Evolutionary conservation across 2,888 invertebrate genomes (phyloP), one percentile per base, ranked within the genome.

Genomic region (Julus scanicus): DNA sequence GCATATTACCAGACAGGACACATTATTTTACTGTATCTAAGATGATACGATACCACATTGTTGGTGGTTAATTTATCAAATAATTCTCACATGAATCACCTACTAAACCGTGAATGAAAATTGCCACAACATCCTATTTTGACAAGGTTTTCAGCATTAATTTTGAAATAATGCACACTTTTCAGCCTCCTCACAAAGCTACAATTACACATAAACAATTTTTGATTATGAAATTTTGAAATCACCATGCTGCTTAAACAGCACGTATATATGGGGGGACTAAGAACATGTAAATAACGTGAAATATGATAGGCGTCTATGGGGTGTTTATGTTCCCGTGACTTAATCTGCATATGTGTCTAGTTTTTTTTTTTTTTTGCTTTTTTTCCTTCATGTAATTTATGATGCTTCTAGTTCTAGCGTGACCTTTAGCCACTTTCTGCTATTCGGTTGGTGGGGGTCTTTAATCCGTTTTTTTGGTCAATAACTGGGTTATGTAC

Each of bases 401-500:
- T 57, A 57, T 17, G 9, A 1, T 17, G 13, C 57, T 15, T n/a
- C 20, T 63, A n/a, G 63, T 9, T 63, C 63, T 63, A 5, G 20
- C 20, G 15, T 20, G 63, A 63, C 63, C 63, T 63, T 63, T 63
- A 63, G 20, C 20, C 63, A 63, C 63, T 63, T 63, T 63, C 15
- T 63, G n/a, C 20, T 20, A 9, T 9, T 9, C 6, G 13, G 63
- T 15, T 20, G 63, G 63, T 63, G 63, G 63, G 63, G 63, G 63
- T 63, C 63, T 63, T 63, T 63, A 63, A 63, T 63, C 63, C 63
- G 63, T 20, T 63, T 15, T n/a, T 20, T 63, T 63, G 63, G 63
- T 63, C 63, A 63, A 63, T 63, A 63, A 63, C 63, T 63, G 63
- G 63, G 63, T 63, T 63, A 63, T 63, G 63, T 63, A 63, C 63